phyloP scores from a whole-genome alignment of 2,113 vertebrate species.

The Hippocampus mohnikei region DNA sequence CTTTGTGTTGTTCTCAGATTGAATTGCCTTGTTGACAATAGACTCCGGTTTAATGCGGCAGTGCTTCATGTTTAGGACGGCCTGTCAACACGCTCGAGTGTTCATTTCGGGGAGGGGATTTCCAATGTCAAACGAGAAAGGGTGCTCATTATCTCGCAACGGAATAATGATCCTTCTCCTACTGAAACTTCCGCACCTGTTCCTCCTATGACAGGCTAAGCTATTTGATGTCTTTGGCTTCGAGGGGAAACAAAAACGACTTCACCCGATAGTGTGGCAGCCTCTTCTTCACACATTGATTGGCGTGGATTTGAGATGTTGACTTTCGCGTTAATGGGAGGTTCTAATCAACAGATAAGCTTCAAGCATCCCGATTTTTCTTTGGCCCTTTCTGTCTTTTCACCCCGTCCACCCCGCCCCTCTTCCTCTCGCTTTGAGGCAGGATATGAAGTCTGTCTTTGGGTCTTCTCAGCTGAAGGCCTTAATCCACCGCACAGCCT shows the following conservation, averaged over 20 bases:
- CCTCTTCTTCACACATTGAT: slow-evolving; percentile 3
- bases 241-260: slow-evolving; percentile 2
- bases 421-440: slow-evolving; percentile 38
- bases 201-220: slow-evolving; percentile 33
- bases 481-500: slow-evolving; percentile 66
- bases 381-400: slow-evolving; percentile 21
- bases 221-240: slow-evolving; percentile 26
- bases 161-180: slow-evolving; percentile 33
- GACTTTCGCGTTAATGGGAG: slow-evolving; percentile 49
- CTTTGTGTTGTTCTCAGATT: slow-evolving; percentile 38
- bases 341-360: slow-evolving; percentile 42
- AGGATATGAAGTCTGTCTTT: slow-evolving; percentile 43
- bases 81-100: slow-evolving; percentile 44
- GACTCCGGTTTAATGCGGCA: slow-evolving; percentile 28
- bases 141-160: slow-evolving; percentile 57
- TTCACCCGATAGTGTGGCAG: slow-evolving; percentile 12
- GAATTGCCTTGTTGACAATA: slow-evolving; percentile 45
- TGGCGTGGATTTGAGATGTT: slow-evolving; percentile 29
- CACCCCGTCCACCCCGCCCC: background rate
- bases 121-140: slow-evolving; percentile 43
- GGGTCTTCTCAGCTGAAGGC: slow-evolving; percentile 56
- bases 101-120: slow-evolving; percentile 41
- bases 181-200: slow-evolving; percentile 46
- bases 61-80: slow-evolving; percentile 25
- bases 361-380: slow-evolving; percentile 29